A percentile compares a stretch with the other conserved stretches of the same genome.
These are phyloP conservation scores for Hippopotamyrus pictus DNA, from an alignment of 2,797 vertebrate genomes.

Conservation along the genomic window DNA sequence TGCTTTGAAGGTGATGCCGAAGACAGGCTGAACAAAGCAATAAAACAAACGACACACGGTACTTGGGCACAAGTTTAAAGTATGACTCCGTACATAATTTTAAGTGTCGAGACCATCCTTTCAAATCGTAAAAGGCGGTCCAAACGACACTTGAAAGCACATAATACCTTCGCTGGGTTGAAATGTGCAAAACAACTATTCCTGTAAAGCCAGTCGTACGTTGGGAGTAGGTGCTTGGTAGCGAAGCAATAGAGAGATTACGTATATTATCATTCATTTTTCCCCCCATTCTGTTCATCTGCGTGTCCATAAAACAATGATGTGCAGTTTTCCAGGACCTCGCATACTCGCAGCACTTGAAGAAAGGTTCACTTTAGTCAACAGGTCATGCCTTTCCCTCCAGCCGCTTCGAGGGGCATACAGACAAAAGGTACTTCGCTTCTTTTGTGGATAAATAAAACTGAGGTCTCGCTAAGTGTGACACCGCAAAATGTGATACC, in stretches of 20 bases:
- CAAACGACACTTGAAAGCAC: not conserved
- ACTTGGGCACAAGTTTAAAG: not conserved
- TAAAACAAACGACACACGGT: not conserved
- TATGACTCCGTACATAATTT: not conserved
- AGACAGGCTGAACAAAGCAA: not conserved
- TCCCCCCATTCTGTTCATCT: not conserved
- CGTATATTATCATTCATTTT: not conserved
- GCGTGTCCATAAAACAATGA: not conserved
- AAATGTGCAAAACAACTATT: not conserved
- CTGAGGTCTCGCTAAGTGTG: not conserved
- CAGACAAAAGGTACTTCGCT: not conserved
- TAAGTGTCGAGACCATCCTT: not conserved
- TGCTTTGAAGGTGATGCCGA: not conserved
- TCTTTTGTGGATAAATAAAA: not conserved
- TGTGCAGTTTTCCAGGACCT: not conserved
- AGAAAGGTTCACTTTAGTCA: not conserved
- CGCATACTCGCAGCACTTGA: not conserved
- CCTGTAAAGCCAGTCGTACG: not conserved
- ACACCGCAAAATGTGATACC: not conserved
- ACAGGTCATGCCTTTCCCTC: conserved; percentile 7
- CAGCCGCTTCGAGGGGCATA: not conserved
- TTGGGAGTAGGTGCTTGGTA: not conserved
- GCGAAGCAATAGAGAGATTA: not conserved
- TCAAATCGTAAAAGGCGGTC: not conserved
- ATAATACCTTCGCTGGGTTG: not conserved